Percentiles rank a stretch among this genome's conserved stretches.
phyloP scores from a whole-genome alignment of 2,113 vertebrate genomes.

The Periophthalmodon schlosseri region DNA sequence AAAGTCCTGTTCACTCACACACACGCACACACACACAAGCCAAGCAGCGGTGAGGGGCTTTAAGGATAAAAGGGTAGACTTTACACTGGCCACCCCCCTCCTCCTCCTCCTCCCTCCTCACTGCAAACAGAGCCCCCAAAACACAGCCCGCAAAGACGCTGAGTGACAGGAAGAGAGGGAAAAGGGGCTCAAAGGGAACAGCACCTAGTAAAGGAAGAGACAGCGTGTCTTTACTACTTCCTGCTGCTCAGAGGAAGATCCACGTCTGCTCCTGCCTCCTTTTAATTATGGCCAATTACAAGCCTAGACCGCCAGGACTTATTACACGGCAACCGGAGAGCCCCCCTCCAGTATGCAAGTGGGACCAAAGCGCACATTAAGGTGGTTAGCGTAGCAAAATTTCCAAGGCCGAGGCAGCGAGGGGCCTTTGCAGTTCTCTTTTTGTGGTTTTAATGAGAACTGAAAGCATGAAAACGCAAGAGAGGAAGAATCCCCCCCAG shows the following conservation, averaged over 20 bases:
- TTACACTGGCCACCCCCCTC: conserved; percentile 38
- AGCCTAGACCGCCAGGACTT: conserved; percentile 71
- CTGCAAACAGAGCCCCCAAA: conserved; percentile 47
- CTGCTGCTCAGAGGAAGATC: conserved; percentile 71
- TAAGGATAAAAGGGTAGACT: conserved; percentile 58
- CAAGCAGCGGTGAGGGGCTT: conserved; percentile 30
- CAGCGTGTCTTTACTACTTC: conserved; percentile 71
- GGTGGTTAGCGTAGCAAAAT: conserved; percentile 58
- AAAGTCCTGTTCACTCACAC: conserved; percentile 10
- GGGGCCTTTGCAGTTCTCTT: conserved; percentile 56
- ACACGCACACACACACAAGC: conserved; percentile 14
- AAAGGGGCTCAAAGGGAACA: conserved; percentile 62
- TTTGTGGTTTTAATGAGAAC: conserved; percentile 73
- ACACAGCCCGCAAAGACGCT: conserved; percentile 56
- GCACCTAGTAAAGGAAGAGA: conserved; percentile 74
- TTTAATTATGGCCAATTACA: conserved; percentile 81
- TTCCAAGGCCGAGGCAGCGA: conserved; percentile 46
- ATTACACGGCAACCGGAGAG: conserved; percentile 68
- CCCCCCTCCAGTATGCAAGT: conserved; percentile 58
- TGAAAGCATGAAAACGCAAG: conserved; percentile 71
- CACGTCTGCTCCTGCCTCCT: conserved; percentile 67
- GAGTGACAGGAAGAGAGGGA: conserved; percentile 60
- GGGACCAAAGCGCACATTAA: conserved; percentile 64
- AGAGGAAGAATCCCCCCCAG: conserved; percentile 48
- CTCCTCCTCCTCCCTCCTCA: conserved; percentile 2